Conservation (phyloP, 2,113 vertebrate species). For the Spea bombifrons region DNA sequence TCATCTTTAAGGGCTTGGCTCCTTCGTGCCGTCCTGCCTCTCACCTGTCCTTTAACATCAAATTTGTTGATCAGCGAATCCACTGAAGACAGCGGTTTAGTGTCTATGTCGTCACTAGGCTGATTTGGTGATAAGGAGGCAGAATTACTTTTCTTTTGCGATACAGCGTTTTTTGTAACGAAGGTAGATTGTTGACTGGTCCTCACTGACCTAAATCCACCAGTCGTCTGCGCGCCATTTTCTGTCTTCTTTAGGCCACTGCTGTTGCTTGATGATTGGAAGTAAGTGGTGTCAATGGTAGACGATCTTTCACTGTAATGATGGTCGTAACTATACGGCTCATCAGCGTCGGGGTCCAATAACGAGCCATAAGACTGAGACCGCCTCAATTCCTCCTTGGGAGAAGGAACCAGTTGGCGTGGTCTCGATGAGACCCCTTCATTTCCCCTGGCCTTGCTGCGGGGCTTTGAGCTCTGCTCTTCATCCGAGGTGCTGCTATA, state of each 20-base stretch:
- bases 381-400: conserved; percentile 65
- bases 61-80: conserved; percentile 75
- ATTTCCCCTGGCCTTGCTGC: conserved; percentile 47
- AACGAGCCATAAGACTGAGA: conserved; percentile 83
- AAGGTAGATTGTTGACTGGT: neutral
- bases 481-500: conserved; percentile 58
- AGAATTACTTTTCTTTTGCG: neutral
- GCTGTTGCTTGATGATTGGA: conserved; percentile 54
- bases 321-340: rapidly evolving
- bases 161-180: neutral
- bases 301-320: conserved; percentile 30
- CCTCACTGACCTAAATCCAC: rapidly evolving
- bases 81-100: conserved; percentile 70
- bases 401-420: conserved; percentile 14
- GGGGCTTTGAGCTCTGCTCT: conserved; percentile 58
- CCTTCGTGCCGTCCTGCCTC: conserved; percentile 57
- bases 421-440: conserved; percentile 40
- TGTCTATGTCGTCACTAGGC: conserved; percentile 67
- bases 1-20: conserved; percentile 63
- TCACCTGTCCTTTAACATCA: conserved; percentile 55
- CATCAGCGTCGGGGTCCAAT: conserved; percentile 29
- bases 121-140: neutral
- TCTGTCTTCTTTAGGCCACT: conserved; percentile 46
- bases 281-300: conserved; percentile 56
- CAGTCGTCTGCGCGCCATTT: conserved; percentile 48